Evolutionary conservation across 2,888 invertebrate genomes (phyloP).

Genomic region (Andrena marginata): DNA sequence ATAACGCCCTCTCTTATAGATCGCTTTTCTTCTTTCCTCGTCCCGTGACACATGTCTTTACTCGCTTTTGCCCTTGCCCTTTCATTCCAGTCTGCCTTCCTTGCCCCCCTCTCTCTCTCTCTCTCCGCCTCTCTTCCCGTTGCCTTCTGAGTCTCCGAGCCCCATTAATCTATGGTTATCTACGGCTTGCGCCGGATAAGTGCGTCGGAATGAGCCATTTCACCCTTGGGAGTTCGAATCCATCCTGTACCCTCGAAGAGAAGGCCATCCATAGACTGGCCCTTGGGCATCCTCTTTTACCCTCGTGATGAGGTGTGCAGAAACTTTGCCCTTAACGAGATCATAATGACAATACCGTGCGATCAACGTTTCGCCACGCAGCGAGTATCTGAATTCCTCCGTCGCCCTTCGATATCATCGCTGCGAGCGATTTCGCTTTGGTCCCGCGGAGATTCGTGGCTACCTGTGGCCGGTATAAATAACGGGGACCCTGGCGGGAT

Average conservation of each 20-base stretch:
- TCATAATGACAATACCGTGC: constrained; percentile 67
- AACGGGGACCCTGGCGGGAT: background rate
- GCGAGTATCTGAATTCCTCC: background rate
- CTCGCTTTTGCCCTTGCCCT: constrained; percentile 52
- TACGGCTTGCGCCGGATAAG: constrained; percentile 84
- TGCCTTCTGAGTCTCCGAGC: constrained; percentile 75
- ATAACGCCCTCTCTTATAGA: constrained; percentile 74
- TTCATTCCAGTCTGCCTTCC: constrained; percentile 40
- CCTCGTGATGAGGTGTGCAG: constrained; percentile 79
- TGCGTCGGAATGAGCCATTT: constrained; percentile 85
- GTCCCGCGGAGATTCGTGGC: background rate
- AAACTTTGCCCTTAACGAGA: constrained; percentile 77
- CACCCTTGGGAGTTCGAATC: constrained; percentile 84
- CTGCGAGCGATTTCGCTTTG: background rate
- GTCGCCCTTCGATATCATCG: background rate
- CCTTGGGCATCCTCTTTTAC: constrained; percentile 79
- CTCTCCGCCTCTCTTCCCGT: constrained; percentile 70
- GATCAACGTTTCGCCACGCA: constrained; percentile 7
- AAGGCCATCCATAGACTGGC: constrained; percentile 74
- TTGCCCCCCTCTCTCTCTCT: constrained; percentile 12
- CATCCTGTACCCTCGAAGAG: constrained; percentile 74
- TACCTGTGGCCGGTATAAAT: background rate
- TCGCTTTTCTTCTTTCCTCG: constrained; percentile 67
- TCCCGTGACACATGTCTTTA: constrained; percentile 64
- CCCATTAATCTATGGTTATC: constrained; percentile 85